Conservation (phyloP, 2,797 vertebrate species). For the Meda fulgida region DNA sequence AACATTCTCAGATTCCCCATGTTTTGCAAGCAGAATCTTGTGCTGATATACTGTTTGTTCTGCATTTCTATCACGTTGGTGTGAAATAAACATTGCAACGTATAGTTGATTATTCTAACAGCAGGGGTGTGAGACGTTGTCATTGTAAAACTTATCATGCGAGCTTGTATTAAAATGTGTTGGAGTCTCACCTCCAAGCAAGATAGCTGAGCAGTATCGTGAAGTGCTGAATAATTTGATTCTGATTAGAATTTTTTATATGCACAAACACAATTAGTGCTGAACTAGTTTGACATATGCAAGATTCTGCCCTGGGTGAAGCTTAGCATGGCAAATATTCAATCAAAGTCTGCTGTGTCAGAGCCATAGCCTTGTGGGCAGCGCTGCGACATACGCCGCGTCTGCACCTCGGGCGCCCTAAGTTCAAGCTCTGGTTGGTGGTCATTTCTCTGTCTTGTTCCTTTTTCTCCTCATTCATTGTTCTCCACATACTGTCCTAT, state of each 20-base stretch:
- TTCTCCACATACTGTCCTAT: background rate
- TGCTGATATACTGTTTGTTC: background rate
- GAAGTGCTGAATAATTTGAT: conserved; percentile 54
- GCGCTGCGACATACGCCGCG: background rate
- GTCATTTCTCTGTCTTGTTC: background rate
- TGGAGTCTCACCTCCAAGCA: conserved; percentile 19
- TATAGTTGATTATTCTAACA: conserved; percentile 16
- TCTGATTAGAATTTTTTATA: conserved; percentile 53
- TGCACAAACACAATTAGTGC: conserved; percentile 58
- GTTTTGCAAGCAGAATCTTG: background rate
- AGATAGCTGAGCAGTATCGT: conserved; percentile 14
- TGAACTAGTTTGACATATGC: conserved; percentile 57
- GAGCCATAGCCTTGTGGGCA: background rate
- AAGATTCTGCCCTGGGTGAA: conserved; percentile 49
- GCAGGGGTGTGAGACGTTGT: background rate
- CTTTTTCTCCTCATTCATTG: background rate
- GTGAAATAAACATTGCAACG: background rate
- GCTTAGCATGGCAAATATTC: conserved; percentile 31
- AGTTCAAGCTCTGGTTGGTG: background rate
- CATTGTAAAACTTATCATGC: background rate
- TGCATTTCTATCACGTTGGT: background rate
- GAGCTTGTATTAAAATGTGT: background rate
- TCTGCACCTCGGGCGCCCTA: background rate
- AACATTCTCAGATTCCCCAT: background rate
- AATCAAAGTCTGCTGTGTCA: conserved; percentile 18